Evolutionary conservation across 1,140 invertebrate species (phyloP).

Genomic region (Eumeta japonica): DNA sequence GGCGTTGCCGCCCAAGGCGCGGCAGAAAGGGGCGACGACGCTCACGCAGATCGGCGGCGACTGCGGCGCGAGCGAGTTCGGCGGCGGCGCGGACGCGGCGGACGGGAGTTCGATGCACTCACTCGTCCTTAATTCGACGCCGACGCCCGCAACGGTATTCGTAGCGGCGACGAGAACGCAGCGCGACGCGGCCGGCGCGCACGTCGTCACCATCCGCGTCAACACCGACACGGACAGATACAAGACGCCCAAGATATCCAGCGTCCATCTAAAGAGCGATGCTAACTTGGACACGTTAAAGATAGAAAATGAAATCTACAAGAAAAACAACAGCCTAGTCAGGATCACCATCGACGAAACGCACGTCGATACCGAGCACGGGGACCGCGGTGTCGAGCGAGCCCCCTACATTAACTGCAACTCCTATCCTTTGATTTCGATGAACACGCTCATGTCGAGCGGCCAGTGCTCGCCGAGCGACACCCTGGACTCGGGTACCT

Average conservation of each 20-base stretch:
- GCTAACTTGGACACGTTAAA: constrained; percentile 38
- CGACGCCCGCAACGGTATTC: constrained; percentile 63
- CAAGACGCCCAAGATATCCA: constrained; percentile 51
- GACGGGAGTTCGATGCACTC: constrained; percentile 53
- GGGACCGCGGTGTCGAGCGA: constrained; percentile 39
- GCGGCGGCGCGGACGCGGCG: constrained; percentile 20
- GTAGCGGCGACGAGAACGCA: constrained; percentile 57
- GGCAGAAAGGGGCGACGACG: constrained; percentile 39
- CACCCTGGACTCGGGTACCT: constrained; percentile 78
- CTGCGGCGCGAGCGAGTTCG: constrained; percentile 9
- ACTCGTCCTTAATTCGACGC: constrained; percentile 54
- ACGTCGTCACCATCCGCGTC: constrained; percentile 70
- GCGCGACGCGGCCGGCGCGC: constrained; percentile 49
- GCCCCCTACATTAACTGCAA: constrained; percentile 49
- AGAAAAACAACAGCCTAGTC: constrained; percentile 41
- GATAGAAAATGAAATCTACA: constrained; percentile 36
- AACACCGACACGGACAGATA: constrained; percentile 59
- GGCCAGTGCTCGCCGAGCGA: constrained; percentile 77
- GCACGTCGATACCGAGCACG: constrained; percentile 39
- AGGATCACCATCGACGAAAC: constrained; percentile 39
- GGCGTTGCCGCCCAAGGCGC: constrained; percentile 35
- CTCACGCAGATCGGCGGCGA: constrained; percentile 46
- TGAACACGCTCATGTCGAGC: constrained; percentile 64
- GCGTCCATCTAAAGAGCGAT: constrained; percentile 49
- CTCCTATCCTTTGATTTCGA: constrained; percentile 35